Evolutionary conservation across 2,113 vertebrate species (phyloP), one percentile per base, ranked within the genome.

Genomic region (Brienomyrus longianalis): DNA sequence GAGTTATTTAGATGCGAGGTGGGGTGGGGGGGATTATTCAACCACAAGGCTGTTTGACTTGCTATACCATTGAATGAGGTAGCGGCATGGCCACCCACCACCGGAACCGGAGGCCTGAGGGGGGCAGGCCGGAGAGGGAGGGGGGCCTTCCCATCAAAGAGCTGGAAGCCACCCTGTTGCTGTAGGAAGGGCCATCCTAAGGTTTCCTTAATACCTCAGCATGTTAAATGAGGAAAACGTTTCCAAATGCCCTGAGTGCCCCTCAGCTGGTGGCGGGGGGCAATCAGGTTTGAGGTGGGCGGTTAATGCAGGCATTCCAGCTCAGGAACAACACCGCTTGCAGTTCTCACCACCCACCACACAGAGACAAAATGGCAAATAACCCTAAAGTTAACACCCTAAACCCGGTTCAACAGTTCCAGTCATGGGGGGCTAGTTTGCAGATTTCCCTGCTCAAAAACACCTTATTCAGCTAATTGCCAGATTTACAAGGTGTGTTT

Each of bases 1-100:
- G 23, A 66, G 83, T 59, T 85, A 45, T 45, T 89, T 62, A 52
- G 45, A 70, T 45, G 56, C 56, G 2, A 21, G 56, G 6, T 7
- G 35, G 39, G 51, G 39, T 39, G 39, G 39, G 39, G 52, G 11
- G 51, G 52, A 11, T 11, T 23, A 84, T 47, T 89, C 21, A 83
- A 89, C 77, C 80, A 47, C 35, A n/a, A 74, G 74, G 51, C 52
- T 43, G 77, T 89, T 89, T 56, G 51, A 27, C 83, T 89, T 54
- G 19, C 77, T 13, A 17, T 35, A 31, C 39, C 88, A 56, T 83
- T 77, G 54, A 83, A 89, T 77, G 35, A 21, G 88, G 88, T 19
- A 4, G 27, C 5, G 5, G 31, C 50, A 21, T 50, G 51, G 70
- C 88, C 88, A 89, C 88, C 74, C 88, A 56, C 19, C 23, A 48